Evolutionary conservation across 2,888 invertebrate species (phyloP).

Genomic region (Drosophila tripunctata): DNA sequence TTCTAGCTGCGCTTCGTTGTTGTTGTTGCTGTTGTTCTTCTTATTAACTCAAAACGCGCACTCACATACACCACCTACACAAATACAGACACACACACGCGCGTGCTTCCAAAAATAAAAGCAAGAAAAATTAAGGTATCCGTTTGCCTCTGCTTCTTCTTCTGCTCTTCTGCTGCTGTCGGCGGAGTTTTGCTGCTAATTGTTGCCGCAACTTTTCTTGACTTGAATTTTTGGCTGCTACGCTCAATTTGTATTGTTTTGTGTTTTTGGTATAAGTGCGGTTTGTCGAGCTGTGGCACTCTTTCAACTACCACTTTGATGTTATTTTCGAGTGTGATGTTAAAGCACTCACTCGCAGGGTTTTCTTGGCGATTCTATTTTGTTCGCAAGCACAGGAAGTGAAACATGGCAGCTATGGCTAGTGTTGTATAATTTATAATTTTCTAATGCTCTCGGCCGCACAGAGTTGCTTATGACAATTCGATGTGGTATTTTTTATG

Average conservation of each 20-base stretch:
- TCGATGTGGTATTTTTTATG: slow-evolving; percentile 2
- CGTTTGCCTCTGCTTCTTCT: too few species aligned
- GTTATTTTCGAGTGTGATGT: slow-evolving; percentile 85
- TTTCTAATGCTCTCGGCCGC: slow-evolving; percentile 20
- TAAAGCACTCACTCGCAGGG: slow-evolving; percentile 88
- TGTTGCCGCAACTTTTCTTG: slow-evolving; percentile 62
- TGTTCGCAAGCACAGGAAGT: slow-evolving; percentile 81
- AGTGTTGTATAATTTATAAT: slow-evolving; percentile 55
- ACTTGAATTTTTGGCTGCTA: slow-evolving; percentile 56
- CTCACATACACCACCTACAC: slow-evolving; percentile 41
- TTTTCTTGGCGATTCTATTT: slow-evolving; percentile 78
- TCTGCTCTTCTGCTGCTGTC: slow-evolving; percentile 38
- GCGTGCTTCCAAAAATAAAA: slow-evolving; percentile 63
- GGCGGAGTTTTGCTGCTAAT: slow-evolving; percentile 48
- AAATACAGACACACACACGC: too few species aligned
- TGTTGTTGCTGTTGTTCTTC: slow-evolving; percentile 53
- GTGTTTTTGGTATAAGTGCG: slow-evolving; percentile 64
- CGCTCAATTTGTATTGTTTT: slow-evolving; percentile 41
- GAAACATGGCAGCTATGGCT: slow-evolving; percentile 69
- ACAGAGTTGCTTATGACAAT: slow-evolving; percentile 39
- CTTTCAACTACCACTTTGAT: slow-evolving; percentile 82
- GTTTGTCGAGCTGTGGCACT: slow-evolving; percentile 76
- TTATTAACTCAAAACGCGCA: slow-evolving; percentile 54
- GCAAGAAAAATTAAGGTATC: slow-evolving; percentile 56
- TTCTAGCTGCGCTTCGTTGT: slow-evolving; percentile 55